These are phyloP conservation scores for Drosophila nr. medialis DNA, from an alignment of 2,888 invertebrate species.

Conservation along the genomic window DNA sequence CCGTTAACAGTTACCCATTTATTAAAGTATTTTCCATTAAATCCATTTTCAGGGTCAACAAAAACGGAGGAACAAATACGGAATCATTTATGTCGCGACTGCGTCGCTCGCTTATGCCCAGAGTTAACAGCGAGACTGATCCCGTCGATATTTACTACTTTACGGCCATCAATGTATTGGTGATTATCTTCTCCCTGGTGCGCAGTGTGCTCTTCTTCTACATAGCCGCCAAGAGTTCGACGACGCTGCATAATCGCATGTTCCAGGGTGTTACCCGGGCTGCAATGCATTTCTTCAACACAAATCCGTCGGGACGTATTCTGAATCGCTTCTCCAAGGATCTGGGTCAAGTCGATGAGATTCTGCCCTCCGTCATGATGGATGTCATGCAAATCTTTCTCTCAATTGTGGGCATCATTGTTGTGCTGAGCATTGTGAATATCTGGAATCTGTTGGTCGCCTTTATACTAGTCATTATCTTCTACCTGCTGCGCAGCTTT, in stretches of 20 bases:
- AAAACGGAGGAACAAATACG: slow-evolving; percentile 59
- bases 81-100: slow-evolving; percentile 68
- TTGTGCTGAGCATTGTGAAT: slow-evolving; percentile 91
- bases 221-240: slow-evolving; percentile 90
- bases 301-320: slow-evolving; percentile 92
- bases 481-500: slow-evolving; percentile 90
- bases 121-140: slow-evolving; percentile 69
- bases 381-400: slow-evolving; percentile 89
- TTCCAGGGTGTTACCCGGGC: slow-evolving; percentile 91
- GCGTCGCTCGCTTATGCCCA: slow-evolving; percentile 65
- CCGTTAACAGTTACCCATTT: not conserved
- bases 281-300: slow-evolving; percentile 94
- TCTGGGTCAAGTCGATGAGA: slow-evolving; percentile 87
- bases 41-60: slow-evolving; percentile 73
- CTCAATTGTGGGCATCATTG: slow-evolving; percentile 91
- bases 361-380: slow-evolving; percentile 84
- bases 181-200: slow-evolving; percentile 83
- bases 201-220: slow-evolving; percentile 86
- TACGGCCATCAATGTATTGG: slow-evolving; percentile 84
- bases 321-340: slow-evolving; percentile 96
- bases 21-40: too few species aligned
- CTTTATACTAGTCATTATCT: slow-evolving; percentile 88
- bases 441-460: slow-evolving; percentile 90
- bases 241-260: slow-evolving; percentile 92
- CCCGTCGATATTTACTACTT: slow-evolving; percentile 85